phyloP scores from a whole-genome alignment of 2,888 invertebrate species.

The Melikaiella ostensackeni region DNA sequence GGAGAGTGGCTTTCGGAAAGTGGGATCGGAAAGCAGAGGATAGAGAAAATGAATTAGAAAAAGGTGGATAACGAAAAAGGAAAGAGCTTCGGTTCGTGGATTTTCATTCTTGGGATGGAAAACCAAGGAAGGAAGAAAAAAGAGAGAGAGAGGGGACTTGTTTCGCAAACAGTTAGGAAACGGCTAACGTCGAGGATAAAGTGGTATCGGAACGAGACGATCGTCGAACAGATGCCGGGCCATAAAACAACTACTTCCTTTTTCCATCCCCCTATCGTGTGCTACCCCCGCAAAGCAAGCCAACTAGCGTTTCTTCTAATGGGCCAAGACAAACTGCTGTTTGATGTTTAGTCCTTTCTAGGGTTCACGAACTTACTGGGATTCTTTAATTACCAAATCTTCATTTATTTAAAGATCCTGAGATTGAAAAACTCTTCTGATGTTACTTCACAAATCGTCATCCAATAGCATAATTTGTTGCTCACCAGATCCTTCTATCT shows the following conservation, averaged over 20 bases:
- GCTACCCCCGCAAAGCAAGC: constrained; percentile 64
- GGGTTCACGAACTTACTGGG: constrained; percentile 40
- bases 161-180: constrained; percentile 77
- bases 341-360: constrained; percentile 65
- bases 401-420: too few species aligned
- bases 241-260: constrained; percentile 76
- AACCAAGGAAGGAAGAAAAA: constrained; percentile 50
- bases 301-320: constrained; percentile 77
- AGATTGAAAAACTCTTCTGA: too few species aligned
- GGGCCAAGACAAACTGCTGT: constrained; percentile 77
- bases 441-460: too few species aligned
- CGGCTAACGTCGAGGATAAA: constrained; percentile 76
- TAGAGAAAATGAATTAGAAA: constrained; percentile 50
- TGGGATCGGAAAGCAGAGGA: constrained; percentile 56
- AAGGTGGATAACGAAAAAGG: constrained; percentile 45
- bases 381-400: not conserved
- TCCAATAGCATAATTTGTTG: too few species aligned
- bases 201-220: constrained; percentile 78
- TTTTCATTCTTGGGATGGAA: constrained; percentile 39
- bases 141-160: constrained; percentile 63
- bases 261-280: constrained; percentile 62
- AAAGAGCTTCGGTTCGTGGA: constrained; percentile 45
- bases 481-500: too few species aligned
- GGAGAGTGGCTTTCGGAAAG: constrained; percentile 56
- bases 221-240: constrained; percentile 77